phyloP scores from a whole-genome alignment of 2,888 invertebrate genomes.

The Eilema sororculum region DNA sequence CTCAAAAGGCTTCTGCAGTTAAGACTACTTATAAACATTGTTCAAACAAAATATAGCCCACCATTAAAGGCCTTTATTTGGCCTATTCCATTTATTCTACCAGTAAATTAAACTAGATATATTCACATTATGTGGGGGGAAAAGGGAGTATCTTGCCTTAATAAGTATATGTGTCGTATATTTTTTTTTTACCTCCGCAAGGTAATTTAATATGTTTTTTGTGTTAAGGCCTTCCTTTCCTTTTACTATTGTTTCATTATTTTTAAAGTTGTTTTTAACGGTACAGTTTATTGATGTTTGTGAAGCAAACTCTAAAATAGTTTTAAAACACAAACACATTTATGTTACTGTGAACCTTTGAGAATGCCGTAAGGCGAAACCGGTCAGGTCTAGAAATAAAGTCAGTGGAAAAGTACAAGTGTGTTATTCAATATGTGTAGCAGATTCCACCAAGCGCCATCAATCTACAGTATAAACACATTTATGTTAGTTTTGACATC shows the following conservation, averaged over 20 bases:
- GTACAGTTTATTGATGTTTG: neutral
- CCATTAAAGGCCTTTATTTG: too few species aligned
- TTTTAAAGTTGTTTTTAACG: neutral
- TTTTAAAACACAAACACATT: too few species aligned
- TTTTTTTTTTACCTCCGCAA: slow-evolving; percentile 36
- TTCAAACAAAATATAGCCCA: slow-evolving; percentile 8
- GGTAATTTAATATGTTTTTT: slow-evolving; percentile 36
- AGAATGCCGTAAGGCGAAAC: too few species aligned
- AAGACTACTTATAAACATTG: neutral
- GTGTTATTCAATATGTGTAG: too few species aligned
- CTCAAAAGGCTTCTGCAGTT: neutral
- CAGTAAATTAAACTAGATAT: slow-evolving; percentile 43
- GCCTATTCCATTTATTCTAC: too few species aligned
- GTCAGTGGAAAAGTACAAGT: too few species aligned
- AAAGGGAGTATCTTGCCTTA: slow-evolving; percentile 22
- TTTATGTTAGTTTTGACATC: neutral
- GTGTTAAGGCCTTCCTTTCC: slow-evolving; percentile 23
- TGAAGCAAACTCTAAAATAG: neutral
- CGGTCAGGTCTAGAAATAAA: too few species aligned
- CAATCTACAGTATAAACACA: too few species aligned
- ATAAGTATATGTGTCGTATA: slow-evolving; percentile 34
- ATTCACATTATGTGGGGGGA: slow-evolving; percentile 8
- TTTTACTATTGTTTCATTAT: slow-evolving; percentile 4
- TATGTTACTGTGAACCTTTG: too few species aligned
- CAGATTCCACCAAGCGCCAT: too few species aligned